phyloP scores from a whole-genome alignment of 2,888 invertebrate genomes.

The Amphipoea oculea region DNA sequence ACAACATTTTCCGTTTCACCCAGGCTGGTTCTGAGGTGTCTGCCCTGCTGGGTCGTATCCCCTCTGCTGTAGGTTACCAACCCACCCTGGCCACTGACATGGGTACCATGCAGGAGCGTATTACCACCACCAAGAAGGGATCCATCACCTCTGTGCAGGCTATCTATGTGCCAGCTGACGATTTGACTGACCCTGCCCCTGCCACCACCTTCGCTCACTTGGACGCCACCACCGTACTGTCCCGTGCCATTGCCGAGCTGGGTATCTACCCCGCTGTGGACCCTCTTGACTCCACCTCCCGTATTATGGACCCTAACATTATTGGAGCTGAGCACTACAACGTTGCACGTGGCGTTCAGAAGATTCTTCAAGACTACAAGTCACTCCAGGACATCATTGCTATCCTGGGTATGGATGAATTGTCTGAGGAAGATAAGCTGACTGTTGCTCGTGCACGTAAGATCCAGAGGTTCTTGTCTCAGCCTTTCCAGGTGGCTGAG shows the following conservation, averaged over 20 bases:
- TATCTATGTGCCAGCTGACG: slow-evolving; percentile 98
- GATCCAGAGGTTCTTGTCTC: slow-evolving; percentile 98
- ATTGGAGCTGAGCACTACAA: slow-evolving; percentile 97
- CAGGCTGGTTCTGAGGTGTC: slow-evolving; percentile 98
- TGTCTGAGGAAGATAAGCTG: slow-evolving; percentile 98
- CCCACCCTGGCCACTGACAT: slow-evolving; percentile 99
- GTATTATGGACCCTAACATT: slow-evolving; percentile 98
- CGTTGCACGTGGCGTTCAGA: slow-evolving; percentile 97
- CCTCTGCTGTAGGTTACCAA: slow-evolving; percentile 98
- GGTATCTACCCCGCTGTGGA: slow-evolving; percentile 99
- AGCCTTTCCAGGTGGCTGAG: slow-evolving; percentile 98
- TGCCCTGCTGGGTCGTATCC: slow-evolving; percentile 98
- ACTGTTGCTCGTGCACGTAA: slow-evolving; percentile 98
- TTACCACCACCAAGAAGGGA: slow-evolving; percentile 98
- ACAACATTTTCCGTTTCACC: slow-evolving; percentile 98
- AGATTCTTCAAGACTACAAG: slow-evolving; percentile 96
- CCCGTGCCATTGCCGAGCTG: slow-evolving; percentile 97
- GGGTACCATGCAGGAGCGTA: slow-evolving; percentile 99
- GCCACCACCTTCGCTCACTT: slow-evolving; percentile 99
- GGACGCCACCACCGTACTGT: slow-evolving; percentile 98
- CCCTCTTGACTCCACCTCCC: slow-evolving; percentile 97
- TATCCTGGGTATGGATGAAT: slow-evolving; percentile 95
- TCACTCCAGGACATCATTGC: slow-evolving; percentile 97
- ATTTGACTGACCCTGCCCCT: slow-evolving; percentile 98
- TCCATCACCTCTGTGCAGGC: slow-evolving; percentile 99